Base-by-base conservation (phyloP, 1,140 invertebrate species). In the Camponotus floridanus region DNA sequence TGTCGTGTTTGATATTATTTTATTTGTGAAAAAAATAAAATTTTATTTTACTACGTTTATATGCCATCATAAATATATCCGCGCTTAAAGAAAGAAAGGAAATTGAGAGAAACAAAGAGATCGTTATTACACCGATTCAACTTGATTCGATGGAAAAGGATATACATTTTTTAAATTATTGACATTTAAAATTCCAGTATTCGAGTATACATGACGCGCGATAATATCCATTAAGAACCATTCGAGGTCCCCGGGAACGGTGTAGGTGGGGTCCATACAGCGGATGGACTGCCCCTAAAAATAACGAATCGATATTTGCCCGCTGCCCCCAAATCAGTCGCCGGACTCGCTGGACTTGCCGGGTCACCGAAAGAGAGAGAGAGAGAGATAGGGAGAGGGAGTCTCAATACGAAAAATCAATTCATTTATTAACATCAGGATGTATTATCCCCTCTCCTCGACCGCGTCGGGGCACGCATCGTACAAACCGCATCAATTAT, bases 301-400 rank as follows among this genome's bases (percentile, higher is more conserved):
- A 93, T 92, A 93, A 92, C 92, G 89, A 93, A 93, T 93, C 92
- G 91, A 93, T 93, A 92, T 92, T 89, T 64, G 86, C 88, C 85
- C 65, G 84, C 87, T 91, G 89, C 87, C 86, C 88, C 90, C 87
- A 87, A 88, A 92, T 90, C 68, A 85, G 86, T 90, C 79, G 89
- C 83, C 81, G 65, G 78, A 81, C 51, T 68, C 45, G 45, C 57
- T 61, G 78, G 48, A 70, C 78, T 73, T 36, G 51, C 79, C 33
- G 39, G 55, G 67, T 73, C 79, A 81, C 65, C 18, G 76, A 55
- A 45, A 51, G 39, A 51, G n/a, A 70, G 45, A n/a, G 21, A 18
- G n/a, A 15, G 62, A 64, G 33, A 21, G 65, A 21, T n/a, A 45
- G n/a, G 13, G 65, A 26, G 26, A 64, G 8, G 7, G 55, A 15